Conservation (phyloP, 2,113 vertebrate genomes). For the Alethe castanea region DNA sequence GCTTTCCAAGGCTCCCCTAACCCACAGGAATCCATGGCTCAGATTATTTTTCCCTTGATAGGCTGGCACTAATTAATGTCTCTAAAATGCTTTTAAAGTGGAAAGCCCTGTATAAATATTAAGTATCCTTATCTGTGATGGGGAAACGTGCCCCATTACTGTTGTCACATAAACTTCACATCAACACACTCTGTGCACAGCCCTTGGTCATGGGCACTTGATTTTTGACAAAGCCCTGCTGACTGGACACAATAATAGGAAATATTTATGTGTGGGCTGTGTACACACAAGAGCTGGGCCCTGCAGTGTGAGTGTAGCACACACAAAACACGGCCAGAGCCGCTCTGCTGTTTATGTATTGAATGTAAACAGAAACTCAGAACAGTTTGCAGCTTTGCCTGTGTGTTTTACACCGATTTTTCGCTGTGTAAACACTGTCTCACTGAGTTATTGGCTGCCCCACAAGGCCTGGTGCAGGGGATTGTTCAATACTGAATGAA, state of each 20-base stretch:
- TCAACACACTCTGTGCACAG: background rate
- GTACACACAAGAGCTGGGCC: background rate
- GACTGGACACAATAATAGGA: background rate
- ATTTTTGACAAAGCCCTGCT: slow-evolving; percentile 1
- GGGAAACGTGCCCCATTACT: slow-evolving; percentile 9
- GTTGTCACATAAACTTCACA: slow-evolving; percentile 20
- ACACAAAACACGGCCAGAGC: background rate
- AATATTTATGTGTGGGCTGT: slow-evolving; percentile 22
- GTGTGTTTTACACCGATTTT: background rate
- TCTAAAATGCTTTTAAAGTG: slow-evolving; percentile 21
- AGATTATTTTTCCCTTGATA: slow-evolving; percentile 17
- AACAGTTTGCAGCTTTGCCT: background rate
- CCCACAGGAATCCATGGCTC: background rate
- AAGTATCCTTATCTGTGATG: slow-evolving; percentile 36
- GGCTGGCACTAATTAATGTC: background rate
- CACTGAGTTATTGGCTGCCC: background rate
- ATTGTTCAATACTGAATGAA: background rate
- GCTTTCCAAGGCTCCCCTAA: background rate
- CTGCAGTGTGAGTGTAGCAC: background rate
- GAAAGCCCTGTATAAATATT: slow-evolving; percentile 19
- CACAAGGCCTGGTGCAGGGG: background rate
- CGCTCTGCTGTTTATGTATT: background rate
- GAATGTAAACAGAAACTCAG: background rate
- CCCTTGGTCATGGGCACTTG: background rate
- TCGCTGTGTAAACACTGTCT: background rate